These are phyloP conservation scores for Pelmatolapia mariae DNA, from an alignment of 2,113 vertebrate species.

Conservation along the genomic window DNA sequence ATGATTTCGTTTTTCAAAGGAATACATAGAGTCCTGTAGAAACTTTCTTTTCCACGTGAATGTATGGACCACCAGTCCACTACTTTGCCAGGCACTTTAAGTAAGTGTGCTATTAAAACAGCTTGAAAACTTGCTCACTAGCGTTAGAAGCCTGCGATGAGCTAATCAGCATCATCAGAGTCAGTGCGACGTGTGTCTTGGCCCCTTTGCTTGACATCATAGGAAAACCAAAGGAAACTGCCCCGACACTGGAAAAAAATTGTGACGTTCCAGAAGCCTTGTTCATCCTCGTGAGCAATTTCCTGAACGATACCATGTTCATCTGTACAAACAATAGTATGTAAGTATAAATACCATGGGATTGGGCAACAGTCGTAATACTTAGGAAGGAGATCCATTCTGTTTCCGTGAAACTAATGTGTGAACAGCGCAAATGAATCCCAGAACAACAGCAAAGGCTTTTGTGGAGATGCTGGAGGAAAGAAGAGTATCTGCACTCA, in stretches of 20 bases:
- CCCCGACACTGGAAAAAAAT: neutral
- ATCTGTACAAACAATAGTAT: neutral
- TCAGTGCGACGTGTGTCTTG: neutral
- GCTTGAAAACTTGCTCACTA: neutral
- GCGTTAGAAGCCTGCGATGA: neutral
- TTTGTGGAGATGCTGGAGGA: neutral
- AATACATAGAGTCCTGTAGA: neutral
- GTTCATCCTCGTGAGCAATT: neutral
- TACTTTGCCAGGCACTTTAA: neutral
- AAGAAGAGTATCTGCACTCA: neutral
- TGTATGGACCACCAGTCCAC: neutral
- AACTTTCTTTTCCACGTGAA: neutral
- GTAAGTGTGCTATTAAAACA: neutral
- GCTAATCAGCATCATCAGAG: neutral
- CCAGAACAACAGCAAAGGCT: neutral
- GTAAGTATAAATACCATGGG: neutral
- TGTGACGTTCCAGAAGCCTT: neutral
- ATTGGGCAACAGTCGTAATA: neutral
- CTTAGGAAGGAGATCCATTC: neutral
- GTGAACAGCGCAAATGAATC: neutral
- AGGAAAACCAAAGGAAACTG: neutral
- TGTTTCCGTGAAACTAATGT: neutral
- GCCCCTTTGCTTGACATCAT: neutral
- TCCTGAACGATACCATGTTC: neutral
- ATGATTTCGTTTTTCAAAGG: neutral